Evolutionary conservation across 2,888 invertebrate genomes (phyloP).

Genomic region (Hirudinaria manillensis): DNA sequence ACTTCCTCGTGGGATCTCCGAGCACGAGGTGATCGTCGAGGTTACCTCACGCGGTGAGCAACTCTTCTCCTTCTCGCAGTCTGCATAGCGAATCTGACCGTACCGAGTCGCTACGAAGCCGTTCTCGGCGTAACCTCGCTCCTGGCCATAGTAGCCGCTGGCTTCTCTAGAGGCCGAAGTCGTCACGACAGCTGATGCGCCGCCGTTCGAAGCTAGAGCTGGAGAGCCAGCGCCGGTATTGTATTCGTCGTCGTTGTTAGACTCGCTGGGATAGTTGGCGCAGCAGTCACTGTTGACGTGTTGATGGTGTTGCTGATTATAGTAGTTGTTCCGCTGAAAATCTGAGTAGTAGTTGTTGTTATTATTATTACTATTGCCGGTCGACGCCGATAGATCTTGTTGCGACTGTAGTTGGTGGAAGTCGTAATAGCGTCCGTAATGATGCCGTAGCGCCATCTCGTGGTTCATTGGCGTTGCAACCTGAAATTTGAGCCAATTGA

Average conservation of each 20-base stretch:
- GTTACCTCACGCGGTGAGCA: conserved; percentile 1
- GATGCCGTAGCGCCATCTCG: conserved; percentile 43
- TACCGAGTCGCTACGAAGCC: not conserved
- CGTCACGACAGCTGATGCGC: not conserved
- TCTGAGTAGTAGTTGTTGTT: conserved; percentile 23
- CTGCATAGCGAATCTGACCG: not conserved
- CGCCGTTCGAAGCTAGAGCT: not conserved
- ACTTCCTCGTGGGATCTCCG: not conserved
- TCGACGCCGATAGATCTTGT: conserved; percentile 38
- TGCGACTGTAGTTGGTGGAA: conserved; percentile 48
- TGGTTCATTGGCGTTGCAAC: conserved; percentile 1
- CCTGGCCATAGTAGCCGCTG: not conserved
- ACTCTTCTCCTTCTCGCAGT: conserved; percentile 1
- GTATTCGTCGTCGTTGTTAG: conserved; percentile 3
- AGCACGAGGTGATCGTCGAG: not conserved
- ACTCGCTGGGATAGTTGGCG: conserved; percentile 14
- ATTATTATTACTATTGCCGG: conserved; percentile 17
- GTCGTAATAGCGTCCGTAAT: conserved; percentile 49
- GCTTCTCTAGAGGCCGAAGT: not conserved
- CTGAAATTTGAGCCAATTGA: conserved; percentile 36
- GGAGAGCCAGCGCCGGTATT: conserved; percentile 4
- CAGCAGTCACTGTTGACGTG: conserved; percentile 21
- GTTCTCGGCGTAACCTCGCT: not conserved
- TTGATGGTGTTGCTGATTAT: conserved; percentile 6
- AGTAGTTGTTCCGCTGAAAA: conserved; percentile 9